Evolutionary conservation across 2,113 vertebrate species (phyloP).

Genomic region (Colinus virginianus): DNA sequence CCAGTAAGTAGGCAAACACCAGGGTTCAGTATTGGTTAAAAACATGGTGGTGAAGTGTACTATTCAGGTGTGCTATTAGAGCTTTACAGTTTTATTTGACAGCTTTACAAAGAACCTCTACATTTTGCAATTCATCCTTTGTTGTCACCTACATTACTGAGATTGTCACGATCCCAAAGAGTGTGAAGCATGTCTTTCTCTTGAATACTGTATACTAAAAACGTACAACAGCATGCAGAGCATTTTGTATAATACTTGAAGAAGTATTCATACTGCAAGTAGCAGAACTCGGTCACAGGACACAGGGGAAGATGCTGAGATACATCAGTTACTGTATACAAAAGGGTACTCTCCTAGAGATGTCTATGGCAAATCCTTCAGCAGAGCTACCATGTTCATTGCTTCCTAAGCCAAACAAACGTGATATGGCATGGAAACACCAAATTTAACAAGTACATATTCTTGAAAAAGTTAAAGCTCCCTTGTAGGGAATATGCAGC

Average conservation of each 20-base stretch:
- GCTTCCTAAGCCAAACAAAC: background rate
- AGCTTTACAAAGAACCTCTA: background rate
- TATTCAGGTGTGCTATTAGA: background rate
- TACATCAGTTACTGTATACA: too few relatives aligned
- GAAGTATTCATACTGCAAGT: background rate
- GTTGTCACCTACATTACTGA: background rate
- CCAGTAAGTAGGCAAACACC: background rate
- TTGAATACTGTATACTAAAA: background rate
- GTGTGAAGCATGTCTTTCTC: background rate
- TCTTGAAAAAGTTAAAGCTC: background rate
- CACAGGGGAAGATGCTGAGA: background rate
- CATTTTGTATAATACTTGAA: background rate
- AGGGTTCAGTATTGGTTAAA: background rate
- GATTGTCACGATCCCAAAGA: background rate
- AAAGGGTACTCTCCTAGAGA: background rate
- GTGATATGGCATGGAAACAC: background rate
- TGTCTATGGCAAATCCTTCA: background rate
- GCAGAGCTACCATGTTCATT: background rate
- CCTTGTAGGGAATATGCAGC: fast-evolving
- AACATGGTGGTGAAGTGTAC: background rate
- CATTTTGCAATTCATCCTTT: background rate
- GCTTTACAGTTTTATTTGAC: background rate
- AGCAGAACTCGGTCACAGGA: background rate
- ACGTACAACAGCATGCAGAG: background rate
- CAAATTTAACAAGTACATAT: background rate